These are phyloP conservation scores for Perodicticus potto DNA, from an alignment of 2,797 vertebrate species.

Conservation along the genomic window DNA sequence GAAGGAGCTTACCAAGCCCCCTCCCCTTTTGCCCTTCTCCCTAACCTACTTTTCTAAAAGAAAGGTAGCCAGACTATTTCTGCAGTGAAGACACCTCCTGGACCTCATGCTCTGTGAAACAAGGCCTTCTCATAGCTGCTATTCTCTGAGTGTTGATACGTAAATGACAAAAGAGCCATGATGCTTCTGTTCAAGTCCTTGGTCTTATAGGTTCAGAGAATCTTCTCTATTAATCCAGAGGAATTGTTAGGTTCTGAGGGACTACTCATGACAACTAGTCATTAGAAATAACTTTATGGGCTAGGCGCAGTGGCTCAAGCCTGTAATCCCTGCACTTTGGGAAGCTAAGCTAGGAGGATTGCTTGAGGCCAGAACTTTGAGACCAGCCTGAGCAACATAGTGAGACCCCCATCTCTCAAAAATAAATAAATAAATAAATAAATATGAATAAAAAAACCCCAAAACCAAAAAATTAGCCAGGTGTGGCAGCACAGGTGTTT, in stretches of 20 bases:
- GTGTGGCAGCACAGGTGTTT: neutral
- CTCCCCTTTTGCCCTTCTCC: too few species aligned
- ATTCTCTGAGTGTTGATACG: neutral
- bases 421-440: neutral
- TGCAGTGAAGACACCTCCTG: neutral
- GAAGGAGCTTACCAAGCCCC: too few species aligned
- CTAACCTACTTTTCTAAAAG: neutral
- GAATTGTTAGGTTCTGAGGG: neutral
- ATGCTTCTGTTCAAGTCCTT: neutral
- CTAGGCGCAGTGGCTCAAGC: neutral
- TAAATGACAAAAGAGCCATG: neutral
- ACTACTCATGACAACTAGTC: neutral
- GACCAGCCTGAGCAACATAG: neutral
- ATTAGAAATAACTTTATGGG: neutral
- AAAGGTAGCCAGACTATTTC: neutral
- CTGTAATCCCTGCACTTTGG: neutral
- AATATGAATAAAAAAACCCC: too few species aligned
- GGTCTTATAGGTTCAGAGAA: slow-evolving; percentile 36
- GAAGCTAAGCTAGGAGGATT: neutral
- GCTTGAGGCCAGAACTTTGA: neutral
- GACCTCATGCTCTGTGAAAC: neutral
- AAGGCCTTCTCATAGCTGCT: neutral
- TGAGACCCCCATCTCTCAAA: neutral
- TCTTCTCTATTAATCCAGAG: neutral
- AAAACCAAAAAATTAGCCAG: neutral